A percentile compares a stretch with the other conserved stretches of the same genome.
phyloP scores from a whole-genome alignment of 1,140 invertebrate genomes.

The Coenobita brevimanus region DNA sequence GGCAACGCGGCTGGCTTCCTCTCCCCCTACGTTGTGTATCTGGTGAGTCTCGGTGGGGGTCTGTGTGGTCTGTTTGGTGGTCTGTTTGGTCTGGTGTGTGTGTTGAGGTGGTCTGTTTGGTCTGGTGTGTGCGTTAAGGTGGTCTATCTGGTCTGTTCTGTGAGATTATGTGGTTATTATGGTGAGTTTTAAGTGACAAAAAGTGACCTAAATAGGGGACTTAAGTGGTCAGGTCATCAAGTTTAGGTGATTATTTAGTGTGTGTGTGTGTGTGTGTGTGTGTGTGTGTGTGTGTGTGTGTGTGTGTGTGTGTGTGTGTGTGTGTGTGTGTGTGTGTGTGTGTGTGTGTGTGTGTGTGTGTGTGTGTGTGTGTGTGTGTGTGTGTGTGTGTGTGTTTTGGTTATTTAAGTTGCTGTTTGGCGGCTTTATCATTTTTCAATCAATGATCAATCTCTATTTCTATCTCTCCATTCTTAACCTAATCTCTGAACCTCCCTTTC shows the following conservation, averaged over 20 bases:
- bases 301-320: neutral
- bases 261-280: neutral
- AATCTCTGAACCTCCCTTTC: neutral
- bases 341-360: slow-evolving; percentile 4
- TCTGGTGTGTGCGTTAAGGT: neutral
- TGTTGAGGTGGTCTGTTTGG: neutral
- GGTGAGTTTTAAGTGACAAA: no score
- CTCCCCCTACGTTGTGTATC: slow-evolving; percentile 44
- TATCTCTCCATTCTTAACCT: neutral
- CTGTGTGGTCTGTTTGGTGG: neutral
- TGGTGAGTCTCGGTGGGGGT: slow-evolving; percentile 7
- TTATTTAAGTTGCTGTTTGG: neutral
- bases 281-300: no score
- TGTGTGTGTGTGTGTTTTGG: no score
- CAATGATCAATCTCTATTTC: no score
- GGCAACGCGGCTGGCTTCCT: slow-evolving; percentile 14
- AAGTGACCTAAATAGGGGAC: neutral
- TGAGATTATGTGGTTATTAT: neutral
- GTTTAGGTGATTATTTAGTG: no score
- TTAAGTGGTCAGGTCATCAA: neutral
- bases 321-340: neutral
- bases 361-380: slow-evolving; percentile 3
- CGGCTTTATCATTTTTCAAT: neutral
- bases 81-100: neutral
- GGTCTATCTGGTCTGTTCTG: neutral